These are phyloP conservation scores for Peromyscus polionotus DNA, from an alignment of 2,113 vertebrate species.

Conservation along the genomic window DNA sequence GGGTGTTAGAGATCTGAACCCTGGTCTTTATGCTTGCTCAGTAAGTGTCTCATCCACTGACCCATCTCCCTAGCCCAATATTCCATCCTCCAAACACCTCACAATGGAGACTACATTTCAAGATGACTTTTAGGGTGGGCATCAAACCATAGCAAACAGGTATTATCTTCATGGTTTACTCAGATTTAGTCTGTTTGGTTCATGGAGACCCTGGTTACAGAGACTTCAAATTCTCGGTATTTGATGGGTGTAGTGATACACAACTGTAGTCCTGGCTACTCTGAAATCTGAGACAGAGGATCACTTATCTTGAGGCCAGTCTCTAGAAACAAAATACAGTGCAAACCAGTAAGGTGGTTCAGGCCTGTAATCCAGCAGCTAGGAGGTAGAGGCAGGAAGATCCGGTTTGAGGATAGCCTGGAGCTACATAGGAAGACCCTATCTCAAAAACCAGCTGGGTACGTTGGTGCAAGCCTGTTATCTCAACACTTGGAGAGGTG, in stretches of 20 bases:
- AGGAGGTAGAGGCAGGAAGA: neutral
- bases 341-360: neutral
- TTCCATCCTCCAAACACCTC: neutral
- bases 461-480: neutral
- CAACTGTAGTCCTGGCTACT: neutral
- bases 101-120: neutral
- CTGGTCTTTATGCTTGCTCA: neutral
- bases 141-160: neutral
- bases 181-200: neutral
- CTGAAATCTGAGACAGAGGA: neutral
- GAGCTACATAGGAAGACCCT: neutral
- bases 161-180: neutral
- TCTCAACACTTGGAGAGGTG: neutral
- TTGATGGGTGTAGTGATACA: too few relatives aligned
- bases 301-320: neutral
- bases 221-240: neutral
- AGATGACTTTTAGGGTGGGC: neutral
- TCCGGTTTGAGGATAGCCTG: neutral
- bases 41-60: neutral
- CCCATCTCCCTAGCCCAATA: neutral
- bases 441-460: neutral
- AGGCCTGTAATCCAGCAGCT: neutral
- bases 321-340: neutral
- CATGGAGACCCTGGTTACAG: neutral
- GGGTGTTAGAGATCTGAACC: neutral